phyloP scores from a whole-genome alignment of 2,797 vertebrate genomes.

The Podarcis lilfordi region DNA sequence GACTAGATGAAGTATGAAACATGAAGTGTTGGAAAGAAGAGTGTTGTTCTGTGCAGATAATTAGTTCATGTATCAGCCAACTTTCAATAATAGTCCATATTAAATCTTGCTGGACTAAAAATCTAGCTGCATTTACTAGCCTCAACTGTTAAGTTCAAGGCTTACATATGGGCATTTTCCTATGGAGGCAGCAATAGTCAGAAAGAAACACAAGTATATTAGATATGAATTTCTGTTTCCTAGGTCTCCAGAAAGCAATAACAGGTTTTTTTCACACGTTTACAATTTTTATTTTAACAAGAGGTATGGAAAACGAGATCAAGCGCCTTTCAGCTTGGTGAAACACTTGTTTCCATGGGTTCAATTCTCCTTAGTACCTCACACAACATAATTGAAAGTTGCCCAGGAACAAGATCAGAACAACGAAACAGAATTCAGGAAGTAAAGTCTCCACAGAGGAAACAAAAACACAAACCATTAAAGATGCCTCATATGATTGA shows the following conservation, averaged over 20 bases:
- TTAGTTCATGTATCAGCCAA: not conserved
- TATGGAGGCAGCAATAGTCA: not conserved
- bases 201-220: not conserved
- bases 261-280: slow-evolving; percentile 1
- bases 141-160: not conserved
- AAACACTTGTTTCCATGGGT: slow-evolving; percentile 19
- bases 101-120: not conserved
- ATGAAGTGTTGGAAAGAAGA: not conserved
- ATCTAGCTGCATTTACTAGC: not conserved
- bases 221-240: not conserved
- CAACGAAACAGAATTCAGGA: slow-evolving; percentile 12
- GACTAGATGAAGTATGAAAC: not conserved
- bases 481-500: not conserved
- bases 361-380: slow-evolving; percentile 20
- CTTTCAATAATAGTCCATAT: not conserved
- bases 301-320: slow-evolving; percentile 36
- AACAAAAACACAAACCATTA: not conserved
- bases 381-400: slow-evolving; percentile 40
- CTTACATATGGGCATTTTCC: not conserved
- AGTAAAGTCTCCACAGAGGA: not conserved
- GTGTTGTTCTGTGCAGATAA: not conserved
- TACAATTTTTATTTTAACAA: not conserved
- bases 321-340: not conserved
- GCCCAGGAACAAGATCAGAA: not conserved
- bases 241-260: not conserved